A percentile compares a stretch with the other conserved stretches of the same genome.
These are phyloP conservation scores for Glaucopsyche alexis DNA, from an alignment of 2,888 invertebrate genomes.

Conservation along the genomic window DNA sequence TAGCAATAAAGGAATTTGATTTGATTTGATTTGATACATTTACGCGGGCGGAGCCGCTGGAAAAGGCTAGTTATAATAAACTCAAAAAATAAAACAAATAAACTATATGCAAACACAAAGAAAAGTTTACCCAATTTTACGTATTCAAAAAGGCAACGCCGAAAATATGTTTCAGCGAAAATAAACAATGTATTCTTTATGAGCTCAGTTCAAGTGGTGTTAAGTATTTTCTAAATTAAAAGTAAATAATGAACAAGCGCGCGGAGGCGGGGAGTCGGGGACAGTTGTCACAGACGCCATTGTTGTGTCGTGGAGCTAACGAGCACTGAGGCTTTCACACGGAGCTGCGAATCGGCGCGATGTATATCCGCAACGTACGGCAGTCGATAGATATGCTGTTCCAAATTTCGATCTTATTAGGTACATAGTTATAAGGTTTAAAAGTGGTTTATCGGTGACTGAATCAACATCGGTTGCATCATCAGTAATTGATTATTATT, in stretches of 20 bases:
- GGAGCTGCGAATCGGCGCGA: not conserved
- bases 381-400: not conserved
- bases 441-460: too few relatives aligned
- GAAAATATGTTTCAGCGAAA: conserved; percentile 7
- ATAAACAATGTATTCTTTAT: conserved; percentile 13
- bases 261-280: not conserved
- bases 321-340: conserved; percentile 1
- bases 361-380: not conserved
- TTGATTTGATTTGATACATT: too few relatives aligned
- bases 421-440: too few relatives aligned
- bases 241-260: conserved; percentile 24
- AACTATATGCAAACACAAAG: too few relatives aligned
- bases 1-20: too few relatives aligned
- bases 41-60: too few relatives aligned
- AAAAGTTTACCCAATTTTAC: not conserved
- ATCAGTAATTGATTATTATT: too few relatives aligned
- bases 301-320: conserved; percentile 13
- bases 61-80: too few relatives aligned
- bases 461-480: too few relatives aligned
- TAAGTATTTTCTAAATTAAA: conserved; percentile 27
- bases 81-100: too few relatives aligned
- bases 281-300: conserved; percentile 19
- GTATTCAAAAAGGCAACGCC: conserved; percentile 11
- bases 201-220: conserved; percentile 15
- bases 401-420: too few relatives aligned